Evolutionary conservation across 2,888 invertebrate genomes (phyloP).

Genomic region (Ceraclea dissimilis): DNA sequence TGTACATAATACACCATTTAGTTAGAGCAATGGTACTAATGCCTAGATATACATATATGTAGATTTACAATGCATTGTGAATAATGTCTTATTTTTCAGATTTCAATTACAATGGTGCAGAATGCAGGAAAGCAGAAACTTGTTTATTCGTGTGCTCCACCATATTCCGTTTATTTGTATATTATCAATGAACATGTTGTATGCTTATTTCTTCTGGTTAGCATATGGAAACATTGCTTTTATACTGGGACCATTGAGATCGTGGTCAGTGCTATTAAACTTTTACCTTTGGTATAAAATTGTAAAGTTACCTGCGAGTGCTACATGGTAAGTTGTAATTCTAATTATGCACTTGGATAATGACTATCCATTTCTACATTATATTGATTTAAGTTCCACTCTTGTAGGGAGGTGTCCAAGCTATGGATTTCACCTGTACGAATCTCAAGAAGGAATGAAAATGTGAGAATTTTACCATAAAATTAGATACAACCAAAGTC

Average conservation of each 20-base stretch:
- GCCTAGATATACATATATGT: too few relatives aligned
- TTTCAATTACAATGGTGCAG: constrained; percentile 30
- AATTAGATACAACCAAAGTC: too few relatives aligned
- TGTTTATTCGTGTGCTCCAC: constrained; percentile 28
- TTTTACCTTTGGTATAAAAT: constrained; percentile 59
- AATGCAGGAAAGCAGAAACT: constrained; percentile 29
- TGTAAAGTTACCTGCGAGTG: constrained; percentile 51
- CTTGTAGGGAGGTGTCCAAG: background rate
- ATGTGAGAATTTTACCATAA: background rate
- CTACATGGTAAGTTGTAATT: constrained; percentile 46
- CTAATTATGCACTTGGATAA: too few relatives aligned
- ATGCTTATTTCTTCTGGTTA: constrained; percentile 71
- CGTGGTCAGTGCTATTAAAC: constrained; percentile 69
- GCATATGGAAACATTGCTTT: constrained; percentile 75
- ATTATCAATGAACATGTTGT: constrained; percentile 51
- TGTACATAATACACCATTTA: too few relatives aligned
- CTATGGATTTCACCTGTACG: background rate
- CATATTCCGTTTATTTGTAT: constrained; percentile 51
- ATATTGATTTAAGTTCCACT: too few relatives aligned
- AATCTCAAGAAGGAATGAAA: background rate
- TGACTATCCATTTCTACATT: too few relatives aligned
- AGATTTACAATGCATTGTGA: too few relatives aligned
- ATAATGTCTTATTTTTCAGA: constrained; percentile 27
- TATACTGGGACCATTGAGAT: constrained; percentile 68
- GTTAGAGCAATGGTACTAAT: too few relatives aligned